Base-by-base conservation (phyloP, 2,888 invertebrate species). In the Agrypnus murinus region DNA sequence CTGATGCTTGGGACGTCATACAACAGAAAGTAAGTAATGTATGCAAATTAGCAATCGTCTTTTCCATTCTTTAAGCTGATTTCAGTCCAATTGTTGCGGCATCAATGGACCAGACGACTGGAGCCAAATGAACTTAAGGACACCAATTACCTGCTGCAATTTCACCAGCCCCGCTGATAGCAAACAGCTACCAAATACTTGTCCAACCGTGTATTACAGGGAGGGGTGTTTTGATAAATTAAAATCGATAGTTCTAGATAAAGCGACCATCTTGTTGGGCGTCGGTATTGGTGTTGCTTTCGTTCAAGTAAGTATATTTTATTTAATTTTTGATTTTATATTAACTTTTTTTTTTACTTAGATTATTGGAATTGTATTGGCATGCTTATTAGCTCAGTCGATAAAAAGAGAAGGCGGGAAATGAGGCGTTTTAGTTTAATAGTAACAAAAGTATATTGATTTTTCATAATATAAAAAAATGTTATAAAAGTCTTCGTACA, bases 341-440 rank as follows among this genome's bases (percentile, higher is more conserved):
- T 32, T 31, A 2, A 58, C 64, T 69, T 71, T 65, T 71, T 40
- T 75, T 66, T 57, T 60, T 68, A 90, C 92, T 69, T 88, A 95
- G 93, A 88, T 96, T 58, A 87, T 92, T 77, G 97, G 96, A 63
- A 93, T 97, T 74, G 85, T 95, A 25, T 88, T 97, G 71, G 95
- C 97, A 2, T 92, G 95, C 82, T 95, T 94, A 88, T 86, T 97
- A 77, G 95, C 79, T 15, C 34, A 74, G 8, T 75, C 75, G 4
- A 72, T 79, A 50, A 79, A 76, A 72, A 77, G 43, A 69, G 71
- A 75, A 73, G 62, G 71, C 45, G 65, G 34, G 36, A 71, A 71
- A 38, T 68, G 64, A 64, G 40, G 25, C 5, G 25, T 25, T 3
- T 5, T 25, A 25, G 5, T 3, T 5, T 25, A 25, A 25, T 25